Evolutionary conservation across 2,888 invertebrate species (phyloP), one percentile per base, ranked within the genome.

Genomic region (Cancer borealis): DNA sequence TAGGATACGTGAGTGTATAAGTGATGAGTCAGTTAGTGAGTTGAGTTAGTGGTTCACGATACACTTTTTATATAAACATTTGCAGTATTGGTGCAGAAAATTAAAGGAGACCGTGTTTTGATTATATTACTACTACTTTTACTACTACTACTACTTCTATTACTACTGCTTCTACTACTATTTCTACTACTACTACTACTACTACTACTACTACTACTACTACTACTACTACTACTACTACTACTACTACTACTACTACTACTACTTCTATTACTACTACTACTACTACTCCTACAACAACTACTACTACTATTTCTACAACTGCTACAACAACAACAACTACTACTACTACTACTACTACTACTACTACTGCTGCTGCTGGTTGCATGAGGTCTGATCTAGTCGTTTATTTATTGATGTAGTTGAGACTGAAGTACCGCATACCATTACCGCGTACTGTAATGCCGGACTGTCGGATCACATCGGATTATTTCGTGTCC

Each of bases 131-230:
- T 92, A 92, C 79, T 92, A 60, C 79, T 92, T 26, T 45, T 92
- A 26, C 79, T 92, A 66, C 79, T 92, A 92, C 45, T 92, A 92
- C 73, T 92, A 60, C 73, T 92, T 66, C 73, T 92, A 92, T 45
- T 92, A 92, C 73, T 91, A 91, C 73, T 91, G 54, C 30, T 91
- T 54, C 73, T 91, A 54, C 73, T 91, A 54, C 73, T 91, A 91
- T 39, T 91, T 54, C 73, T 91, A 91, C 73, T 91, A 91, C 73
- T 91, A 54, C 73, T 91, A 54, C 73, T 91, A 60, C 73, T 91
- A 91, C 8, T 2, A 91, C 73, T 49, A 49, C 73, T 54, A 60
- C 73, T 54, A 60, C 73, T 54, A 91, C 73, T 54, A 91, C 73
- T 54, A 91, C 73, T 54, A 91, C 73, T 54, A 49, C 73, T 17